These are phyloP conservation scores for Eugnorisma glareosa DNA, from an alignment of 2,888 invertebrate genomes.

Conservation along the genomic window DNA sequence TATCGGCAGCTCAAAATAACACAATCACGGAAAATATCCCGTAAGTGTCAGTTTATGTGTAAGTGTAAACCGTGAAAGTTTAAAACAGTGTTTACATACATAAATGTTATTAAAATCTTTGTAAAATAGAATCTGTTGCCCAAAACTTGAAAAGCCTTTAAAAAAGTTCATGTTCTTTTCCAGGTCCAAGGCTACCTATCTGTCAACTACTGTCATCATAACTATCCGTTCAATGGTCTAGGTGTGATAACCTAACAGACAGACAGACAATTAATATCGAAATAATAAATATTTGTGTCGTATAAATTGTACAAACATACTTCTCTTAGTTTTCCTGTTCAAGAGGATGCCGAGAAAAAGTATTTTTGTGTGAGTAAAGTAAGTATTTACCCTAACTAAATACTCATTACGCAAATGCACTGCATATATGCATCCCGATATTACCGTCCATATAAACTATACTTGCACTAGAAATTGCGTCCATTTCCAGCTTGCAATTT, in stretches of 20 bases:
- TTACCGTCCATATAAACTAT: constrained; percentile 20
- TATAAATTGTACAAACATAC: not conserved
- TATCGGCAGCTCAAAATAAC: too few species aligned
- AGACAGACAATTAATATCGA: not conserved
- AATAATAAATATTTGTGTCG: not conserved
- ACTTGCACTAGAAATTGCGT: constrained; percentile 35
- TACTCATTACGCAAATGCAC: constrained; percentile 30
- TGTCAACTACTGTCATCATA: not conserved
- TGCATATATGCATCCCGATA: constrained; percentile 22
- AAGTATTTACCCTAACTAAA: not conserved
- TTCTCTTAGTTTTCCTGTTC: not conserved
- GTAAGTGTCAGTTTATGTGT: too few species aligned
- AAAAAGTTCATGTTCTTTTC: not conserved
- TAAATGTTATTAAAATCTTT: not conserved
- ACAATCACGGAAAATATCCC: too few species aligned
- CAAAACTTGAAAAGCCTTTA: not conserved
- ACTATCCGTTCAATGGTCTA: not conserved
- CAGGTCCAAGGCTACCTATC: not conserved
- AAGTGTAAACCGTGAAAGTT: too few species aligned
- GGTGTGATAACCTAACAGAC: not conserved
- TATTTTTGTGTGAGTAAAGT: not conserved
- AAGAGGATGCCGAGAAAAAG: not conserved
- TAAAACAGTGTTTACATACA: too few species aligned
- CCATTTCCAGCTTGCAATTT: constrained; percentile 49
- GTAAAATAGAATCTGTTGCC: not conserved